Percentiles rank a stretch among this genome's conserved stretches.
These are phyloP conservation scores for Nothoprocta pentlandii DNA, from an alignment of 2,113 vertebrate genomes.

Conservation along the genomic window DNA sequence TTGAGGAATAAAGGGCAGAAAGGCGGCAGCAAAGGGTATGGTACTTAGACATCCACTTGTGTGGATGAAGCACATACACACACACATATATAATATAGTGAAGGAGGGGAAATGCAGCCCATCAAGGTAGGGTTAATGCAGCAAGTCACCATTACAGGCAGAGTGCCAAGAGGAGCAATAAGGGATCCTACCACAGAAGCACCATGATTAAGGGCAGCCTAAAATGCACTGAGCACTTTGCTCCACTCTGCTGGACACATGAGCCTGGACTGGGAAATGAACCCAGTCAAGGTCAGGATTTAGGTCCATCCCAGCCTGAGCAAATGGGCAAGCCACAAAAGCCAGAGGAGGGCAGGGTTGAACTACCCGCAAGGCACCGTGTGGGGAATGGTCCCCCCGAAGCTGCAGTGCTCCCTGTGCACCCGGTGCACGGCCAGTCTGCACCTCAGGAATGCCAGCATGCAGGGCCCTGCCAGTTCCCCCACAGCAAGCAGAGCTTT, in stretches of 20 bases:
- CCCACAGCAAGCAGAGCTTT: neutral
- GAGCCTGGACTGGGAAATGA: neutral
- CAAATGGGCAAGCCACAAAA: neutral
- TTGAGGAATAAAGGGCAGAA: slow-evolving; percentile 64
- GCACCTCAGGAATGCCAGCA: neutral
- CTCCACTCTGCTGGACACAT: neutral
- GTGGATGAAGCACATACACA: slow-evolving; percentile 13
- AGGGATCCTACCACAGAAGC: neutral
- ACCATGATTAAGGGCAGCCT: neutral
- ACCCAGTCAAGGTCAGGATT: neutral
- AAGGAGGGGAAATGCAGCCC: neutral
- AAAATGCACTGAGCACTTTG: neutral
- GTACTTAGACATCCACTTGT: slow-evolving; percentile 54
- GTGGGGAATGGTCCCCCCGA: neutral
- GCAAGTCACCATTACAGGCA: slow-evolving; percentile 39
- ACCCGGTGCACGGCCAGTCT: neutral
- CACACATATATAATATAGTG: neutral
- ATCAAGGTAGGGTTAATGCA: slow-evolving; percentile 36
- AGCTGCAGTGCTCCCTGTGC: neutral
- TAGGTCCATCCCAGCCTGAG: neutral
- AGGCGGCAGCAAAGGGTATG: slow-evolving; percentile 63
- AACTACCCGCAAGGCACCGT: neutral
- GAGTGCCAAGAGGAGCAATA: slow-evolving; percentile 44
- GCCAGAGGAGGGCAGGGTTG: neutral
- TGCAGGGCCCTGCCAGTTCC: neutral